These are phyloP conservation scores for Oreochromis mossambicus DNA, from an alignment of 2,797 vertebrate genomes.

Conservation along the genomic window DNA sequence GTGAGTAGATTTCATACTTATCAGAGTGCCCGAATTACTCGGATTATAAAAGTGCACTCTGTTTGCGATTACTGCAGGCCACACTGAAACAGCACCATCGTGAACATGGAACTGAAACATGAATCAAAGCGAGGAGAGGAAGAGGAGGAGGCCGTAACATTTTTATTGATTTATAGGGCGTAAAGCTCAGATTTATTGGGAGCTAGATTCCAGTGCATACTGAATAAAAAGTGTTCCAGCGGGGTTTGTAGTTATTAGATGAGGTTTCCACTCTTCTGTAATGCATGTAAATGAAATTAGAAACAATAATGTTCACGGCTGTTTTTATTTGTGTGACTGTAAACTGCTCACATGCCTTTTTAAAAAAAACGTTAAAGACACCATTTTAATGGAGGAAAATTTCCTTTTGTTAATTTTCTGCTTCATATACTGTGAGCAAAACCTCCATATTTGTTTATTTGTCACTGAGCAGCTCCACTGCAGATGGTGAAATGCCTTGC, in stretches of 20 bases:
- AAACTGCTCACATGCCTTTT: background rate
- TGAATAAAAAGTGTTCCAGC: background rate
- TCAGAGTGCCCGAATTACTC: conserved; percentile 34
- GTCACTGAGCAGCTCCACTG: background rate
- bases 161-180: conserved; percentile 25
- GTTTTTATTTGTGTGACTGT: background rate
- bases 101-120: conserved; percentile 20
- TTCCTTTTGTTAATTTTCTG: background rate
- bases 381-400: background rate
- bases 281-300: background rate
- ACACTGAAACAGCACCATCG: background rate
- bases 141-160: conserved; percentile 17
- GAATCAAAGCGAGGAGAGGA: conserved; percentile 32
- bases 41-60: conserved; percentile 48
- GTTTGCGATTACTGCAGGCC: conserved; percentile 25
- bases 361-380: background rate
- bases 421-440: background rate
- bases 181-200: conserved; percentile 9
- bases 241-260: background rate
- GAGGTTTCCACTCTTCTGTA: background rate
- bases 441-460: background rate
- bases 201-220: background rate
- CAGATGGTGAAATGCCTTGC: conserved; percentile 5
- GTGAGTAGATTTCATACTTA: conserved; percentile 41
- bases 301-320: background rate